Base-by-base conservation (phyloP, 1,140 invertebrate species). In the Xylocopa sonorina region DNA sequence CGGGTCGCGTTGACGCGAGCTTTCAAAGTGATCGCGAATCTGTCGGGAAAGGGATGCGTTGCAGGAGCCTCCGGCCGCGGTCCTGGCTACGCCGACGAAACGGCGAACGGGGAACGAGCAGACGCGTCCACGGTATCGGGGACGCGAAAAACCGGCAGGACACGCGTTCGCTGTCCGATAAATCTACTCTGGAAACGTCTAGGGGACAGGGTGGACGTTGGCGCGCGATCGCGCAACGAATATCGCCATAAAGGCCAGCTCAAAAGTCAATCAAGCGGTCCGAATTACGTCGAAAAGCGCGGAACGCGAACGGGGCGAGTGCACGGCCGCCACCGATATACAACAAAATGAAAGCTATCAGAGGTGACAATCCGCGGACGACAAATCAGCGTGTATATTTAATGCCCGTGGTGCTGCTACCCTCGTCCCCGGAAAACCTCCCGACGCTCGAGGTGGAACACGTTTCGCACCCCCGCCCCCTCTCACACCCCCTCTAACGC, bases 361-460 rank as follows among this genome's bases (percentile, higher is more conserved):
- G 85, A 87, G 88, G 89, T 90, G 90, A 91, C 89, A 90, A 90
- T 90, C 86, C 89, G 89, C 89, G 88, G 85, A 86, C 89, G 90
- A 90, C 90, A 90, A 91, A 91, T 91, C 90, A 90, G 88, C 88
- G 88, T 90, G 90, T 88, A 91, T 91, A 91, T 91, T 90, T 91
- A 91, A 91, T 90, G 87, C 87, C 84, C 79, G 75, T 86, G 88
- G 86, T 85, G 79, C 75, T 85, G 79, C 75, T 77, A 82, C 64
- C 74, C 63, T 82, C 79, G 80, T 67, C 62, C 80, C 84, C 67
- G 79, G 71, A 82, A 79, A 86, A 82, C 68, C 84, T 63, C 71
- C 83, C 63, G 73, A 86, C 87, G 77, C 83, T 78, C 78, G 75
- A 82, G 75, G 86, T 85, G 86, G 60, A 81, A 84, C 78, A 69